Evolutionary conservation across 2,888 invertebrate species (phyloP).

Genomic region (Adineta ricciae): DNA sequence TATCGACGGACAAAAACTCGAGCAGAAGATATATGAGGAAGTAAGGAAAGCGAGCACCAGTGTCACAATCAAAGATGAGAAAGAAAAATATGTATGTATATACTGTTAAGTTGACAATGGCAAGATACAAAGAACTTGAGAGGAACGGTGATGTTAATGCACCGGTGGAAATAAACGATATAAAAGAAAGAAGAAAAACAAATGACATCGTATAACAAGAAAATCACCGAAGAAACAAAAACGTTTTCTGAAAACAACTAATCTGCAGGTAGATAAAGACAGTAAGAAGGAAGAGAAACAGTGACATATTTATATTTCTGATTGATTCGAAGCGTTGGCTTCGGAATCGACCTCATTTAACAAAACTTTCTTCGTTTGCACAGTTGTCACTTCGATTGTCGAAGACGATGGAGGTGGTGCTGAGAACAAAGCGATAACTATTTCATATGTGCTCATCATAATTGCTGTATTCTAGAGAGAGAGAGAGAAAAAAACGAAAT

Average conservation of each 20-base stretch:
- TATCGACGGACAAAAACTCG: neutral
- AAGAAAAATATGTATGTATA: neutral
- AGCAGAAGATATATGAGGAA: neutral
- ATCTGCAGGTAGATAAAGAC: neutral
- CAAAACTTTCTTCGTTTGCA: neutral
- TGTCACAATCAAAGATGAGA: neutral
- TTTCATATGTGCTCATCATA: constrained; percentile 98
- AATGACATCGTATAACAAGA: neutral
- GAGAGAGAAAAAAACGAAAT: neutral
- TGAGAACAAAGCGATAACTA: constrained; percentile 39
- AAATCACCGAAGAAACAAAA: neutral
- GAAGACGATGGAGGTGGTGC: neutral
- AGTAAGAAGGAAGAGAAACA: neutral
- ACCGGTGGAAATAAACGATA: neutral
- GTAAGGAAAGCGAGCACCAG: neutral
- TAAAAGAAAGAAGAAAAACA: neutral
- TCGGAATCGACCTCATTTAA: neutral
- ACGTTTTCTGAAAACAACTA: neutral
- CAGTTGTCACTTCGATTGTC: neutral
- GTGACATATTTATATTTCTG: neutral
- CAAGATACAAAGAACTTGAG: neutral
- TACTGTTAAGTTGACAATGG: neutral
- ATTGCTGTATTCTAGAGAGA: constrained; percentile 72
- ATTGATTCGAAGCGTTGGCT: neutral
- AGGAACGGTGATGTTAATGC: neutral